Percentiles rank a stretch among this genome's conserved stretches.
Evolutionary conservation across 2,113 vertebrate species (phyloP).

Genomic region (Syngnathus floridae): DNA sequence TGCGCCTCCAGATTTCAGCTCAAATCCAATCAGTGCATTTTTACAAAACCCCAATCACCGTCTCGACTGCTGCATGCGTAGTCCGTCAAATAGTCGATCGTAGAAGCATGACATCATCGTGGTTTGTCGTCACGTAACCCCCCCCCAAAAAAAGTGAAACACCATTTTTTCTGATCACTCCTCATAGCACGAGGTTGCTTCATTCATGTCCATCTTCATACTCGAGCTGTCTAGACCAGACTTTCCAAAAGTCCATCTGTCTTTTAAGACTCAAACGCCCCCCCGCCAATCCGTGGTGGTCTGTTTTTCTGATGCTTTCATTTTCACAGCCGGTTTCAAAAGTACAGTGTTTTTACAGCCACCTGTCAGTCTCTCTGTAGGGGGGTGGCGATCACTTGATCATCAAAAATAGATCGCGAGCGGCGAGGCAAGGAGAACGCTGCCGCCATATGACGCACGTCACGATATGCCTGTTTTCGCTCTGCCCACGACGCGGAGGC

Average conservation of each 20-base stretch:
- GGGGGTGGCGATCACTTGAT: slow-evolving; percentile 37
- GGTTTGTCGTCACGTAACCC: slow-evolving; percentile 17
- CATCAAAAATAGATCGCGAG: slow-evolving; percentile 49
- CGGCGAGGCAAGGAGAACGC: slow-evolving; percentile 49
- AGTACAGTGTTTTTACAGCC: slow-evolving; percentile 25
- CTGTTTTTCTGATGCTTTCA: background rate
- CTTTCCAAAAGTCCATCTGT: slow-evolving; percentile 19
- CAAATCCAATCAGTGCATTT: slow-evolving; percentile 41
- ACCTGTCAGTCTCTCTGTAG: slow-evolving; percentile 25
- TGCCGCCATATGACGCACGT: slow-evolving; percentile 43
- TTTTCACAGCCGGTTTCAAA: slow-evolving; percentile 14
- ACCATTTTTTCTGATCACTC: slow-evolving; percentile 61
- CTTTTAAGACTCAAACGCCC: slow-evolving; percentile 39
- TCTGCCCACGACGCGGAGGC: slow-evolving; percentile 7
- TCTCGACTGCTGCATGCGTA: slow-evolving; percentile 59
- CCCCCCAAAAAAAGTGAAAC: slow-evolving; percentile 26
- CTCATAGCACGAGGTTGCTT: slow-evolving; percentile 56
- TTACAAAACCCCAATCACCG: slow-evolving; percentile 51
- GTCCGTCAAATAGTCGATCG: slow-evolving; percentile 40
- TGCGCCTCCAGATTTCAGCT: slow-evolving; percentile 45
- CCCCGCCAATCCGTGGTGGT: slow-evolving; percentile 10
- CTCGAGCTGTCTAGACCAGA: background rate
- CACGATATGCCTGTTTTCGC: slow-evolving; percentile 15
- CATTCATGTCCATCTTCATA: slow-evolving; percentile 38
- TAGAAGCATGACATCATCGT: slow-evolving; percentile 36